Evolutionary conservation across 2,888 invertebrate genomes (phyloP).

Genomic region (Pristionchus fissidentatus): DNA sequence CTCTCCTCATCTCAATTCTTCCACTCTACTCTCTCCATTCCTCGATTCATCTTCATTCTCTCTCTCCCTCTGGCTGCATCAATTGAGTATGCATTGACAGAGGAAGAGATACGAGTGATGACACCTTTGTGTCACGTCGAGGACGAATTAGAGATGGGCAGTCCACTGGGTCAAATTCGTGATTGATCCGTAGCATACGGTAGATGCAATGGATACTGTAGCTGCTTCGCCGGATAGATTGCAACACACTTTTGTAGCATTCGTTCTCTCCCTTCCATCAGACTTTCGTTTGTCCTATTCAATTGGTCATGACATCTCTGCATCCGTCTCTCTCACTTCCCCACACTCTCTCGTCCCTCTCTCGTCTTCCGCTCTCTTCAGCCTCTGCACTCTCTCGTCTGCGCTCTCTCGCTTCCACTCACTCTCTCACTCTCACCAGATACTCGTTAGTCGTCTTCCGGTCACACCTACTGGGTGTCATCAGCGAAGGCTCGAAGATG

Average conservation of each 20-base stretch:
- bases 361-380: background rate
- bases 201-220: background rate
- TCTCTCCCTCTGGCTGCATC: constrained; percentile 9
- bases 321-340: constrained; percentile 21
- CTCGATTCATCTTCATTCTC: constrained; percentile 10
- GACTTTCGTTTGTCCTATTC: constrained; percentile 42
- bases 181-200: background rate
- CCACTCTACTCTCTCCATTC: background rate
- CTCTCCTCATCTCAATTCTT: too few species aligned
- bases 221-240: too few species aligned
- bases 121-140: constrained; percentile 30
- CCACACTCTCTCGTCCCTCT: constrained; percentile 4
- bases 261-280: background rate
- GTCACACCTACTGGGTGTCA: constrained; percentile 42
- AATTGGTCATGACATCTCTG: constrained; percentile 39
- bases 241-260: background rate
- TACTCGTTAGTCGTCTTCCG: constrained; percentile 38
- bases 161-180: too few species aligned
- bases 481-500: constrained; percentile 3
- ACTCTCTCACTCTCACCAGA: constrained; percentile 17
- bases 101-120: background rate
- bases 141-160: too few species aligned
- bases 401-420: background rate
- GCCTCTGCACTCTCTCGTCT: background rate
- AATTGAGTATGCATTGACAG: constrained; percentile 41